phyloP scores from a whole-genome alignment of 2,888 invertebrate genomes.

The Apamea monoglypha region DNA sequence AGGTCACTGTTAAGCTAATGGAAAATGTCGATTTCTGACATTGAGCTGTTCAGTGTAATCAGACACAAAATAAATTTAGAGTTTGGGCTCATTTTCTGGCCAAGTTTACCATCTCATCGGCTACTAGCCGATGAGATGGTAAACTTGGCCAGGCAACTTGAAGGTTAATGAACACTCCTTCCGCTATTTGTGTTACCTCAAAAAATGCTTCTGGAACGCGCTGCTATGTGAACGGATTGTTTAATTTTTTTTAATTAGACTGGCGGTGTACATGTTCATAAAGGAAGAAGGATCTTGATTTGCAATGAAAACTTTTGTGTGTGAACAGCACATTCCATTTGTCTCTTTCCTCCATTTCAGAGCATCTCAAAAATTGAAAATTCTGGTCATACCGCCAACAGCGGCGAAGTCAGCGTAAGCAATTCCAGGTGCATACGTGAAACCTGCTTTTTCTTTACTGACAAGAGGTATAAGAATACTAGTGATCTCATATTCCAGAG shows the following conservation, averaged over 20 bases:
- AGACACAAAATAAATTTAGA: not conserved
- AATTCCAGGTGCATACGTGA: too few species aligned
- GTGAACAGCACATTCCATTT: not conserved
- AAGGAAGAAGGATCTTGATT: not conserved
- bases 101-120: too few species aligned
- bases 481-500: not conserved
- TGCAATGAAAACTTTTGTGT: not conserved
- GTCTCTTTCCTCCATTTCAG: not conserved
- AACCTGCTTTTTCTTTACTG: not conserved
- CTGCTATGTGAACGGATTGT: slow-evolving; percentile 7
- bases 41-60: not conserved
- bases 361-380: not conserved
- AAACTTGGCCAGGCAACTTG: too few species aligned
- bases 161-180: not conserved
- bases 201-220: slow-evolving; percentile 30
- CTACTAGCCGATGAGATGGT: not conserved
- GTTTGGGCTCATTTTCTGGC: not conserved
- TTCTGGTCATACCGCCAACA: not conserved
- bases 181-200: not conserved
- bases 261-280: slow-evolving; percentile 2
- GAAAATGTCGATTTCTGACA: not conserved
- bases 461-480: not conserved
- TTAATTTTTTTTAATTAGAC: slow-evolving; percentile 2
- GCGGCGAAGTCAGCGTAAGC: not conserved
- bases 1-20: not conserved